A percentile compares a stretch with the other conserved stretches of the same genome.
Conservation (phyloP, 1,140 invertebrate genomes). For the Drosophila dunni region DNA sequence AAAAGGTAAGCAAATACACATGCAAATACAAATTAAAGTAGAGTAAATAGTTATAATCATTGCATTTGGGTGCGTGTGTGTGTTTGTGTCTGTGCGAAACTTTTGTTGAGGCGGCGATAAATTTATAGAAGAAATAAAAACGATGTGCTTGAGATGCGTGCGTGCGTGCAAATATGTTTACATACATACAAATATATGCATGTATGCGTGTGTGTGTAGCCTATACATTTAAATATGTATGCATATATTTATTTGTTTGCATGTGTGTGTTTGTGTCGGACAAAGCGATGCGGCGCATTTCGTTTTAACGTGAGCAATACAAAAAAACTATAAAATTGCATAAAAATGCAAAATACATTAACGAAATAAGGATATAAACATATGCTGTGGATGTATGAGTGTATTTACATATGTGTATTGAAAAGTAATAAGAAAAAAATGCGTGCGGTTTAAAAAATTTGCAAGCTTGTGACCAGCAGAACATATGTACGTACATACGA, state of each 20-base stretch:
- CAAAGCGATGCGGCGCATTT: conserved; percentile 47
- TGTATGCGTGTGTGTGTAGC: conserved; percentile 3
- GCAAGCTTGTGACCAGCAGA: conserved; percentile 48
- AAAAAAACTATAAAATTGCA: conserved; percentile 29
- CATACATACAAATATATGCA: conserved; percentile 12
- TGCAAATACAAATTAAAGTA: conserved; percentile 6
- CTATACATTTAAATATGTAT: conserved; percentile 4
- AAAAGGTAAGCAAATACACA: conserved; percentile 26
- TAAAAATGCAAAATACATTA: conserved; percentile 13
- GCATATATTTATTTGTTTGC: conserved; percentile 5
- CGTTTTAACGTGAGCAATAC: conserved; percentile 27
- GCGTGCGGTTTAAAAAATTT: conserved; percentile 31
- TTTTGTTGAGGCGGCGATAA: not conserved
- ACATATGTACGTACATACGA: conserved; percentile 5
- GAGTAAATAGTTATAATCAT: conserved; percentile 19
- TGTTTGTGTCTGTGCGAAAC: conserved; percentile 16
- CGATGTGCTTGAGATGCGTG: conserved; percentile 40
- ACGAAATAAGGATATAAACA: conserved; percentile 1
- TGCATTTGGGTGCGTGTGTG: conserved; percentile 36
- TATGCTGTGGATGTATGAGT: not conserved
- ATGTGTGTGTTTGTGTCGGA: conserved; percentile 9
- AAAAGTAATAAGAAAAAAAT: conserved; percentile 3
- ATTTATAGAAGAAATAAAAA: conserved; percentile 12
- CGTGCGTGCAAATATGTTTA: conserved; percentile 40
- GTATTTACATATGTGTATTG: not conserved